Evolutionary conservation across 2,888 invertebrate genomes (phyloP), one percentile per base, ranked within the genome.

Genomic region (Agrotis clavis): DNA sequence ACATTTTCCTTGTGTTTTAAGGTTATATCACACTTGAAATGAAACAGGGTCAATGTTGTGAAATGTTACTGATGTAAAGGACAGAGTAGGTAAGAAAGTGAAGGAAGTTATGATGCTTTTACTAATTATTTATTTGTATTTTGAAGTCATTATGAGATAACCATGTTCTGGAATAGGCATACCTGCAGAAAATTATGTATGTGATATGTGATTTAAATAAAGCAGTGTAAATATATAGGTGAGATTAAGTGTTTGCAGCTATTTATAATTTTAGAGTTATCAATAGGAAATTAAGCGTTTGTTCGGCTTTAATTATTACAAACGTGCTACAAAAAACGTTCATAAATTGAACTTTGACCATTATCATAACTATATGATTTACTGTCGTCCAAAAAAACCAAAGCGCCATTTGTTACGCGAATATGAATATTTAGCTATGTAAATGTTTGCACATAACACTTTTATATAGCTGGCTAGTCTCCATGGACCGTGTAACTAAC

Each of bases 11-110:
- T 57, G 45, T 74, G 7, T 41, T 57, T 56, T 62, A 13, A 71
- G 69, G 51, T 62, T 56, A 70, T 25, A 25, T 19, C 18, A 35
- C 19, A 16, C 1, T 78, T 35, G 18, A 41, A 78, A 59, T 35
- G 19, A 41, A 79, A 62, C 41, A 51, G 47, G 57, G 79, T 71
- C 79, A 79, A 62, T 62, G 71, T 21, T 71, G 18, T 62, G 16
- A 59, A 59, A 41, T 57, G 25, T 25, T 7, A 35, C 14, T 56
- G 0, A 57, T 30, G 13, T 56, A 4, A 1, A 45, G 4, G n/a
- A 19, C n/a, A 18, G 9, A 35, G 7, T 5, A n/a, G n/a, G n/a
- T n/a, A 54, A 25, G 4, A 18, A 30, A 19, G 18, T 53, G 13
- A 65, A 57, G 13, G 16, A 45, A 54, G 18, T 30, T 21, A 50